Percentiles rank a stretch among this genome's conserved stretches.
phyloP scores from a whole-genome alignment of 2,888 invertebrate genomes.

The Therioaphis trifolii region DNA sequence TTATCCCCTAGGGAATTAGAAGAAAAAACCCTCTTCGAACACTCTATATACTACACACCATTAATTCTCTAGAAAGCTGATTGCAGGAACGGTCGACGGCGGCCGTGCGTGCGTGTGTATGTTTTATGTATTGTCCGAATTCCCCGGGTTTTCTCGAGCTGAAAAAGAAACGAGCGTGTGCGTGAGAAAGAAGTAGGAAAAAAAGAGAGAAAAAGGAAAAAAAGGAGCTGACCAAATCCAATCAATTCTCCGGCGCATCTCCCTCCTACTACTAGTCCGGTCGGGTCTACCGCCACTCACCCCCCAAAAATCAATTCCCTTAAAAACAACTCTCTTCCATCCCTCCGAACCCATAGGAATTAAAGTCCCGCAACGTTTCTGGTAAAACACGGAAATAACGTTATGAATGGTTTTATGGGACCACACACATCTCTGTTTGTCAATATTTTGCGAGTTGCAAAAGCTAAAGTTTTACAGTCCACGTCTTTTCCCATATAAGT shows the following conservation, averaged over 20 bases:
- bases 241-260: conserved; percentile 59
- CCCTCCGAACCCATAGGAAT: conserved; percentile 41
- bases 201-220: conserved; percentile 19
- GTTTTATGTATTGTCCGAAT: conserved; percentile 62
- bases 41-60: conserved; percentile 43
- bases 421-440: conserved; percentile 6
- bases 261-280: conserved; percentile 37
- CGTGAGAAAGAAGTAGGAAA: conserved; percentile 2
- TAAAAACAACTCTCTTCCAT: conserved; percentile 48
- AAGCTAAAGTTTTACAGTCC: conserved; percentile 2
- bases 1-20: conserved; percentile 13
- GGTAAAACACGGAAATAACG: conserved; percentile 59
- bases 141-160: conserved; percentile 60
- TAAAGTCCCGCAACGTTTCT: conserved; percentile 50
- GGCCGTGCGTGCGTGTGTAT: conserved; percentile 56
- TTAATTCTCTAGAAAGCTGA: conserved; percentile 58
- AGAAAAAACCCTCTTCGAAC: conserved; percentile 51
- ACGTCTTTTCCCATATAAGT: too few species aligned
- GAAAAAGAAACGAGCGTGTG: conserved; percentile 49
- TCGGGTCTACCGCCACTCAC: conserved; percentile 38
- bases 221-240: conserved; percentile 61
- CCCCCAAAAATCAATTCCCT: conserved; percentile 59
- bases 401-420: conserved; percentile 54
- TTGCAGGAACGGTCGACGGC: conserved; percentile 47
- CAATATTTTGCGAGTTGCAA: conserved; percentile 40